Evolutionary conservation across 1,140 invertebrate genomes (phyloP), one percentile per base, ranked within the genome.

Genomic region (Formica exsecta): DNA sequence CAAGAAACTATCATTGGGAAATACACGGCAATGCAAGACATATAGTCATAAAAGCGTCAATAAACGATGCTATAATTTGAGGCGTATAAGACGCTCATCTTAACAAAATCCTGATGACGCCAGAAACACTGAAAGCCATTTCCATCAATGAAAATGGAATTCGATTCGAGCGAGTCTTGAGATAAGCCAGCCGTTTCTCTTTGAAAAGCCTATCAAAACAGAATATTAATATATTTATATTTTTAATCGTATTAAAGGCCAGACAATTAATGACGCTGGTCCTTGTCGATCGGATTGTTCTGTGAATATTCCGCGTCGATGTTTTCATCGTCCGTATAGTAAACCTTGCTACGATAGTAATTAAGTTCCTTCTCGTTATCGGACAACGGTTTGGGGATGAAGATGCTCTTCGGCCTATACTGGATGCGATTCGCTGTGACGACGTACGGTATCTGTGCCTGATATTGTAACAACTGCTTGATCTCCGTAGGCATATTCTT

Each of bases 401-500:
- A 95, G 9, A 93, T 25, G 0, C 83, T 89, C 71, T 94, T 94
- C 0, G 94, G 93, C 16, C 92, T 92, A 65, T 94, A 94, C 2
- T 75, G 11, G 25, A 95, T 95, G 7, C 91, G 87, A 86, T 95
- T 94, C 0, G 95, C 94, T 3, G 94, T 94, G 0, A 95, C 94
- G 61, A 95, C 93, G 54, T 95, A 95, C 0, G 95, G 95, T 16
- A 93, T 92, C 70, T 94, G 93, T 0, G 94, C 92, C 36, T 95
- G 95, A 48, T 92, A 93, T 2, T 93, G 90, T 3, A 95, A 32
- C n/a, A 95, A 65, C 36, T 94, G 91, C 51, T 94, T 93, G 11
- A 95, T 92, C 51, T 91, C 92, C 4, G 38, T 61, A 2, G 95
- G 94, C 94, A 95, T 94, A 16, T 74, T 85, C 29, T 85, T 92